Evolutionary conservation across 2,113 vertebrate genomes (phyloP), one percentile per base, ranked within the genome.

Genomic region (Thamnophis sirtalis): DNA sequence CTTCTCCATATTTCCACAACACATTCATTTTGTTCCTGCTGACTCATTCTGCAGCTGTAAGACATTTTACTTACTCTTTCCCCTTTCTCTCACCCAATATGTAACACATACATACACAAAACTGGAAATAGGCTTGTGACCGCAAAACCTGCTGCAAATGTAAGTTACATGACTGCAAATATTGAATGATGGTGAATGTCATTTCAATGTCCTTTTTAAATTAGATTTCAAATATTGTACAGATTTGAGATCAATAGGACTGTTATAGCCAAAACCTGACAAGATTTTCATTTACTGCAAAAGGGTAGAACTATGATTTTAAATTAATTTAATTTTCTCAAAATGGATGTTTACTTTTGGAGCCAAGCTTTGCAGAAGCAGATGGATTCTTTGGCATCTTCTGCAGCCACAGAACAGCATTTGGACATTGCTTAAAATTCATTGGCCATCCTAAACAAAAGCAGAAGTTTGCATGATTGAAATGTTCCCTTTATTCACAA

Each of bases 351-450:
- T 95, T 53, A 48, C 89, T 95, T 89, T 91, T 93, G 33, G 91
- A 94, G 87, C 53, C 91, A 88, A 80, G 0, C 11, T 95, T 93
- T 95, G 84, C 87, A 95, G 87, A 87, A 95, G 92, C 94, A 96
- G 63, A 92, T 93, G 92, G 93, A 94, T 95, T 93, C 91, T 93
- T 85, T 96, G 93, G 92, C 91, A 92, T 93, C 93, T 94, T 95
- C 90, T 93, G 92, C 95, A 93, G 91, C 89, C 86, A 93, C 58
- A 89, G 80, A 89, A 89, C 51, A 92, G 89, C 73, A 86, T 86
- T 89, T 84, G 54, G 58, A 56, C 24, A 54, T 92, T 91, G 91
- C 86, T 92, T 63, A 91, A 95, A 91, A 86, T 90, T 90, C 95
- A 95, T 93, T 86, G 88, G 91, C 73, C 92, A 88, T 92, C 86